Base-by-base conservation (phyloP, 2,113 vertebrate species). In the Chlorodrepanis virens region DNA sequence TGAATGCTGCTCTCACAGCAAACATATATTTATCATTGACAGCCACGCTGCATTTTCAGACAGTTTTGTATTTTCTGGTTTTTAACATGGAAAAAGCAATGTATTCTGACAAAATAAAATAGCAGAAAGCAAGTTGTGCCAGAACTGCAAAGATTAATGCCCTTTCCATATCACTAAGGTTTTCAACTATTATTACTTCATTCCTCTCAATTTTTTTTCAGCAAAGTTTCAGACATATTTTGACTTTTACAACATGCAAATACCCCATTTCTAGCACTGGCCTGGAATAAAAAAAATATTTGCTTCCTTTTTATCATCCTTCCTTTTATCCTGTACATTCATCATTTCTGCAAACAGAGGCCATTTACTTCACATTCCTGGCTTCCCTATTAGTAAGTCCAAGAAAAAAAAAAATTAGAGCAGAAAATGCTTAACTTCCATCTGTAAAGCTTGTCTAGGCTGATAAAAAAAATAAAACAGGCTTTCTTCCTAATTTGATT, bases 401-500 rank as follows among this genome's bases (percentile, higher is more conserved):
- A 35, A 40, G 53, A 56, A 22, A 39, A n/a, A 35, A 39, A 49
- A n/a, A 94, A 89, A 79, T 28, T 40, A 84, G 70, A 79, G 78
- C 6, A 0, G 83, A 96, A 94, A 92, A 92, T 53, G 45, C 11
- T 77, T 47, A 47, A 94, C 59, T 95, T 92, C 45, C 0, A 0
- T 29, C 54, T 56, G 18, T 11, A 67, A 82, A 63, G 49, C 53
- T 54, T 71, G 39, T 44, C 63, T 53, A n/a, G 65, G 65, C 74
- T 79, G 35, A 71, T 11, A 27, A 40, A n/a, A 65, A 68, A 65
- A 72, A 37, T 53, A 37, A 72, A 33, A 28, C 5, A 80, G 39
- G 39, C 49, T 83, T 89, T 93, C 57, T 82, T 93, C 67, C 75
- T 77, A 84, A 91, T 95, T 85, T 88, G 52, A 94, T 82, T 87